Evolutionary conservation across 2,797 vertebrate species (phyloP).

Genomic region (Glyptemys insculpta): DNA sequence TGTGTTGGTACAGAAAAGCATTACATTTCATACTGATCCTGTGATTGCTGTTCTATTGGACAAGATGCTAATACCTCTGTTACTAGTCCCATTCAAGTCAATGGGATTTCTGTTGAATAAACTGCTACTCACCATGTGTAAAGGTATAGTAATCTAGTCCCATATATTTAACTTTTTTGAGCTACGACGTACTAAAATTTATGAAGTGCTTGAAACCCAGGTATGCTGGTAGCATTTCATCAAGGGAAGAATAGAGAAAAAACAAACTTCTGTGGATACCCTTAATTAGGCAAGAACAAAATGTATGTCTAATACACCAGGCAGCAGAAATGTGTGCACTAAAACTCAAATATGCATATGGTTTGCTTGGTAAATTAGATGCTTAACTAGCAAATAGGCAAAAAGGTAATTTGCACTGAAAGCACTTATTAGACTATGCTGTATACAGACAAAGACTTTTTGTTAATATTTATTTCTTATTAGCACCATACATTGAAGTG

Average conservation of each 20-base stretch:
- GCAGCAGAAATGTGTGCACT: neutral
- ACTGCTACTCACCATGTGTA: neutral
- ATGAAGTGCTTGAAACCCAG: neutral
- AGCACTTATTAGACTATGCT: neutral
- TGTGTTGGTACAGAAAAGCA: neutral
- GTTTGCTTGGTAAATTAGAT: neutral
- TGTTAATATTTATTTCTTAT: neutral
- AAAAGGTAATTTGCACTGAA: neutral
- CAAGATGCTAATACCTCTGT: neutral
- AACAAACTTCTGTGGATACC: neutral
- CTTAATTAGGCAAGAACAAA: neutral
- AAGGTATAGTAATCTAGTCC: neutral
- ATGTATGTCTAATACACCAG: fast-evolving
- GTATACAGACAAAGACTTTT: neutral
- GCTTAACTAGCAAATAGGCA: neutral
- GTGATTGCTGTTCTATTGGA: neutral
- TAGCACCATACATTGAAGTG: neutral
- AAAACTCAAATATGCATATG: neutral
- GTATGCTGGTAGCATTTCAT: neutral
- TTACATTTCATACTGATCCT: neutral
- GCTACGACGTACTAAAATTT: neutral
- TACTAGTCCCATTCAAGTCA: neutral
- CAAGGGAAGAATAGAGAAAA: neutral
- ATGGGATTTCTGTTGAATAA: neutral
- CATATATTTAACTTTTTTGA: neutral